phyloP scores from a whole-genome alignment of 2,797 vertebrate species.

The Nyctalus aviator region DNA sequence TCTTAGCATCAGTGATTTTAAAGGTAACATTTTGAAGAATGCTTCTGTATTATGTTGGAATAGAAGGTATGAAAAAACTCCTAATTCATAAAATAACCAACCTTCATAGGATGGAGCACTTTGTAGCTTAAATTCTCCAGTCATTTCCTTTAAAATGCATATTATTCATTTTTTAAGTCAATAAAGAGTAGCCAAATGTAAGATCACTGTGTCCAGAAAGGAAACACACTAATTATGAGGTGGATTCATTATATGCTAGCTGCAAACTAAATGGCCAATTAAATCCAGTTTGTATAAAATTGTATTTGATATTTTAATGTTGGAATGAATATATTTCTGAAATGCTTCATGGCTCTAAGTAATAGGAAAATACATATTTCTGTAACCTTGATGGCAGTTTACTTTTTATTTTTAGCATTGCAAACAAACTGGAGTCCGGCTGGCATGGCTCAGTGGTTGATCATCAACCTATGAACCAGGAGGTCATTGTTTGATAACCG shows the following conservation, averaged over 20 bases:
- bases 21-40: slow-evolving; percentile 65
- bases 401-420: slow-evolving; percentile 1
- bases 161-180: not conserved
- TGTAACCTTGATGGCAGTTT: not conserved
- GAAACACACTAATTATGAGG: slow-evolving; percentile 29
- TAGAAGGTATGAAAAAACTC: slow-evolving; percentile 64
- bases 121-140: slow-evolving; percentile 16
- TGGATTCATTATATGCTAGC: not conserved
- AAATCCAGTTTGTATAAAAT: slow-evolving; percentile 52
- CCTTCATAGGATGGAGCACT: not conserved
- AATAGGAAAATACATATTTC: slow-evolving; percentile 16
- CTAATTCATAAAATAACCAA: slow-evolving; percentile 64
- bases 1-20: slow-evolving; percentile 69
- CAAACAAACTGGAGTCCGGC: not conserved
- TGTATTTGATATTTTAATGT: slow-evolving; percentile 48
- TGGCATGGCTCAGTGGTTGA: too few relatives aligned
- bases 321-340: slow-evolving; percentile 51
- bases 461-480: too few relatives aligned
- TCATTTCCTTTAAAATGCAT: slow-evolving; percentile 20
- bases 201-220: slow-evolving; percentile 35
- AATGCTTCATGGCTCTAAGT: slow-evolving; percentile 5
- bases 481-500: too few relatives aligned
- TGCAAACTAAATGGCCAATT: slow-evolving; percentile 37
- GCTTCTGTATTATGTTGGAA: slow-evolving; percentile 53
- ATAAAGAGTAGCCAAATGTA: slow-evolving; percentile 45